Evolutionary conservation across 2,888 invertebrate species (phyloP).

Genomic region (Crocallis elinguaria): DNA sequence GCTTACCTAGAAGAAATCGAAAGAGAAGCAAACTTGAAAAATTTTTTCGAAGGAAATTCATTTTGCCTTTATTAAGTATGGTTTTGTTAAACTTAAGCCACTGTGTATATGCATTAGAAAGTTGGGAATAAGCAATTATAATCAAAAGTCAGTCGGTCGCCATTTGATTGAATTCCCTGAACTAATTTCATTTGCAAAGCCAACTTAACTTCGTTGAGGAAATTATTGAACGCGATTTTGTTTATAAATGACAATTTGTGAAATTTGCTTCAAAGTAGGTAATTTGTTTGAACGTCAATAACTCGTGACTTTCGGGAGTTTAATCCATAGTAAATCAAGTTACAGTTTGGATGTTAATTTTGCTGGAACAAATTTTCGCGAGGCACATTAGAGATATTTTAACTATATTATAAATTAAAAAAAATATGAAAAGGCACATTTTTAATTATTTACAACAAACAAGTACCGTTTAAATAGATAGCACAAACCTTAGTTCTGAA

Average conservation of each 20-base stretch:
- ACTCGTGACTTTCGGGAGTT: background rate
- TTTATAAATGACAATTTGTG: slow-evolving; percentile 47
- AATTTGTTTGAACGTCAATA: slow-evolving; percentile 3
- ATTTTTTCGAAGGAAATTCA: too few relatives aligned
- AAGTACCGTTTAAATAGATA: too few relatives aligned
- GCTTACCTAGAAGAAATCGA: too few relatives aligned
- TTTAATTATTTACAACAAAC: too few relatives aligned
- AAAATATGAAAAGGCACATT: too few relatives aligned
- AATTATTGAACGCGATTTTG: slow-evolving; percentile 55
- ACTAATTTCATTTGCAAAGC: slow-evolving; percentile 54
- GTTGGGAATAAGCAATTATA: slow-evolving; percentile 52
- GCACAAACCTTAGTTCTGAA: too few relatives aligned
- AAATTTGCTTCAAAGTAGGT: slow-evolving; percentile 34
- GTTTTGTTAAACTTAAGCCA: background rate
- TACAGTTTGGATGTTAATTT: background rate
- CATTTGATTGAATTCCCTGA: slow-evolving; percentile 57
- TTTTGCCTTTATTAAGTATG: too few relatives aligned
- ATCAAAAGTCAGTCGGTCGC: slow-evolving; percentile 44
- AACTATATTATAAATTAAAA: too few relatives aligned
- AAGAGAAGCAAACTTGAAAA: too few relatives aligned
- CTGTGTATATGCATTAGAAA: slow-evolving; percentile 38
- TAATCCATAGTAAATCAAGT: background rate
- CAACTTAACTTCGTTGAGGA: slow-evolving; percentile 45
- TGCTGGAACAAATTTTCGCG: too few relatives aligned
- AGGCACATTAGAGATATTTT: too few relatives aligned